phyloP scores from a whole-genome alignment of 2,797 vertebrate species.

The Sparus aurata region DNA sequence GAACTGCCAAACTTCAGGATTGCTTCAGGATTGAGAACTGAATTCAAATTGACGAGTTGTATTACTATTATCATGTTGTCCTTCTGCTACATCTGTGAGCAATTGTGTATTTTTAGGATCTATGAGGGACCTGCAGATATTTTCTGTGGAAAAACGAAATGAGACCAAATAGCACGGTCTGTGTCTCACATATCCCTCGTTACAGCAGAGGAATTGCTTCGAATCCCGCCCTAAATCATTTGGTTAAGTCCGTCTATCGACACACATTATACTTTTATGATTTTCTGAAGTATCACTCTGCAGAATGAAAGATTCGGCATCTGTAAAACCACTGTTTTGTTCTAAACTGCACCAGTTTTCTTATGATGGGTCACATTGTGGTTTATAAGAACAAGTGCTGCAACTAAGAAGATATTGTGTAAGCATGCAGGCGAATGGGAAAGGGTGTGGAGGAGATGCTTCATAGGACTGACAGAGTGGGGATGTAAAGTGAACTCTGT shows the following conservation, averaged over 20 bases:
- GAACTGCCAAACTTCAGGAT: conserved; percentile 50
- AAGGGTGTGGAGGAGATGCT: conserved; percentile 20
- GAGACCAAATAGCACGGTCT: not conserved
- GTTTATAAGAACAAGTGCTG: conserved; percentile 1
- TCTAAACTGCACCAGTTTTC: not conserved
- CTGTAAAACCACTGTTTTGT: not conserved
- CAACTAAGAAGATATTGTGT: conserved; percentile 7
- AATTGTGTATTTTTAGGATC: conserved; percentile 33
- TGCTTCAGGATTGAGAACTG: conserved; percentile 34
- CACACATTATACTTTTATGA: not conserved
- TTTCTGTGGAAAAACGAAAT: conserved; percentile 6
- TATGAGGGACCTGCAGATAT: conserved; percentile 4
- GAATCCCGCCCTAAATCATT: not conserved
- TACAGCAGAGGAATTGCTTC: conserved; percentile 1
- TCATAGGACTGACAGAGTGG: conserved; percentile 16
- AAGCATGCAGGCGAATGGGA: not conserved
- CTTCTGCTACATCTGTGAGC: conserved; percentile 14
- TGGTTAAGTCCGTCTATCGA: not conserved
- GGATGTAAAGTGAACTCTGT: conserved; percentile 52
- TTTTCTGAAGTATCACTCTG: not conserved
- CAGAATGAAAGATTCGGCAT: not conserved
- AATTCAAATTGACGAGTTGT: conserved; percentile 31
- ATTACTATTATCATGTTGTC: conserved; percentile 31
- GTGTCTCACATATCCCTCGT: not conserved
- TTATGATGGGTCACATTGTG: not conserved